A percentile compares a stretch with the other conserved stretches of the same genome.
These are phyloP conservation scores for Beris chalybata DNA, from an alignment of 2,888 invertebrate species.

Conservation along the genomic window DNA sequence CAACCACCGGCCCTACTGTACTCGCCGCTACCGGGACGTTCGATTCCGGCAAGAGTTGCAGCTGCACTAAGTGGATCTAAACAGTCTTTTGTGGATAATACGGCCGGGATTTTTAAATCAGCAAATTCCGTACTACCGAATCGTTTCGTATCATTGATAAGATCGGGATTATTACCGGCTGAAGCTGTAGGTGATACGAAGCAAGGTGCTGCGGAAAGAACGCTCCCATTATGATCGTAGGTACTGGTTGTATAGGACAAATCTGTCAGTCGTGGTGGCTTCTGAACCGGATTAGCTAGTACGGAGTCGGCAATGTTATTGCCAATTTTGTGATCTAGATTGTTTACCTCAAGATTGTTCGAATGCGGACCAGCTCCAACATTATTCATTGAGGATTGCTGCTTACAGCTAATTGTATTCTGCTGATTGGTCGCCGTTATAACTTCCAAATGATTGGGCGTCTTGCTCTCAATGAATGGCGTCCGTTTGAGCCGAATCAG, in stretches of 20 bases:
- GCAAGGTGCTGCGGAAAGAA: slow-evolving; percentile 66
- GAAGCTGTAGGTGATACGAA: slow-evolving; percentile 76
- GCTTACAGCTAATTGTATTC: slow-evolving; percentile 58
- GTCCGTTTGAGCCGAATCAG: slow-evolving; percentile 74
- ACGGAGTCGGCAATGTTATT: slow-evolving; percentile 50
- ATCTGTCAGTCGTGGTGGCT: slow-evolving; percentile 70
- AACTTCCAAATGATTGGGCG: slow-evolving; percentile 72
- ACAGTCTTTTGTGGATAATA: slow-evolving; percentile 58
- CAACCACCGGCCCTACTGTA: slow-evolving; percentile 73
- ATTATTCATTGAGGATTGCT: slow-evolving; percentile 52
- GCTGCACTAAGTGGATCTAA: slow-evolving; percentile 53
- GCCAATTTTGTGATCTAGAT: slow-evolving; percentile 50
- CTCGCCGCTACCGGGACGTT: slow-evolving; percentile 72
- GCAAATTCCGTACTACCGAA: slow-evolving; percentile 60
- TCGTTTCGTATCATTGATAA: slow-evolving; percentile 80
- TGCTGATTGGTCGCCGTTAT: slow-evolving; percentile 66
- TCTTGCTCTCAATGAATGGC: slow-evolving; percentile 74
- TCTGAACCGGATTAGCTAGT: slow-evolving; percentile 67
- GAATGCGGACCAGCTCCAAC: slow-evolving; percentile 62
- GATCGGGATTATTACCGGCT: slow-evolving; percentile 79
- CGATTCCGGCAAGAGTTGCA: slow-evolving; percentile 53
- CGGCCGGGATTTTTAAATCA: slow-evolving; percentile 50
- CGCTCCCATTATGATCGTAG: slow-evolving; percentile 69
- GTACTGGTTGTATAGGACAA: slow-evolving; percentile 70
- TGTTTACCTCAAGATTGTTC: slow-evolving; percentile 13